These are phyloP conservation scores for Acrocyrtus sp. DNA, from an alignment of 2,888 invertebrate genomes.

Conservation along the genomic window DNA sequence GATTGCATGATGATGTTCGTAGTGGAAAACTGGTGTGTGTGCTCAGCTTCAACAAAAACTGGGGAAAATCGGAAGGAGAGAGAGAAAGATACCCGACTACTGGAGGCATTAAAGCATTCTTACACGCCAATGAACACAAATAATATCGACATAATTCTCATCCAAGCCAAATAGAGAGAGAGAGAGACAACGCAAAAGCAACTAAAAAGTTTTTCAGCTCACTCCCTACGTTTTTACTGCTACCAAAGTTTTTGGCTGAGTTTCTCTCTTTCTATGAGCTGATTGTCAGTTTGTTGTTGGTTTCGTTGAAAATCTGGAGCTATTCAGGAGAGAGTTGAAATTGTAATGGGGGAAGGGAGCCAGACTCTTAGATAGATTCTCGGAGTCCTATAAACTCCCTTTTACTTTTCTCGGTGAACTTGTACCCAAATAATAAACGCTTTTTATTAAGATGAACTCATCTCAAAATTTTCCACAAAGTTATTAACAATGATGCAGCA, in stretches of 20 bases:
- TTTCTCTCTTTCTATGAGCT: conserved; percentile 19
- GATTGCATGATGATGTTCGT: too few species aligned
- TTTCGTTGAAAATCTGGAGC: conserved; percentile 1
- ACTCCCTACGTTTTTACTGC: conserved; percentile 24
- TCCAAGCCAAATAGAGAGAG: conserved; percentile 46
- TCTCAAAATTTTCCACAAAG: too few species aligned
- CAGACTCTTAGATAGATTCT: too few species aligned
- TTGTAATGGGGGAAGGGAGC: background rate
- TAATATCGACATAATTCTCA: conserved; percentile 64
- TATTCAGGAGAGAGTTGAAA: background rate
- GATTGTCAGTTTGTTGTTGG: conserved; percentile 15
- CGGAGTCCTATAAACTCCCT: too few species aligned
- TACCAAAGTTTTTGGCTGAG: conserved; percentile 47
- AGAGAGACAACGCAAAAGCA: conserved; percentile 35
- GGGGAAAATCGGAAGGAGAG: conserved; percentile 35
- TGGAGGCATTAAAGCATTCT: conserved; percentile 64
- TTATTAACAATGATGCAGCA: too few species aligned
- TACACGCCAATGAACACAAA: conserved; percentile 64
- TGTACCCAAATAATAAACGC: too few species aligned
- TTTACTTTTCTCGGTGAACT: too few species aligned
- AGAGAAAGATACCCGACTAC: conserved; percentile 30
- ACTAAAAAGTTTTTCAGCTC: conserved; percentile 29
- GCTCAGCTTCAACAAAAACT: too few species aligned
- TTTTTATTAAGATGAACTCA: too few species aligned
- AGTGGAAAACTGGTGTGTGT: too few species aligned